Conservation (phyloP, 1,140 invertebrate species). For the Eufriesea mexicana region DNA sequence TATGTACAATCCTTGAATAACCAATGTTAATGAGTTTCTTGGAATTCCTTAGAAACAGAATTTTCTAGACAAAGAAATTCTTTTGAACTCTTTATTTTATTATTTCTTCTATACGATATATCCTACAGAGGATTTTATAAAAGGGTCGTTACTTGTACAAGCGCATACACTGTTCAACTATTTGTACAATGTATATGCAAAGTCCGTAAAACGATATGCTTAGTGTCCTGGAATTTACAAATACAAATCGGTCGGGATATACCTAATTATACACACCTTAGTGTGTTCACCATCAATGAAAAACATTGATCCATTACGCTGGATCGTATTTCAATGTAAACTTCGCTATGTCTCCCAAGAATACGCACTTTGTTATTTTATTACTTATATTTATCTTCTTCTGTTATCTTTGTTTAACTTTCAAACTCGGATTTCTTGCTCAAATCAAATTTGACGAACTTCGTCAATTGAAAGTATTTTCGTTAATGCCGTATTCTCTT, state of each 20-base stretch:
- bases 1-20: background rate
- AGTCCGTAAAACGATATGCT: background rate
- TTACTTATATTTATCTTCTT: background rate
- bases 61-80: background rate
- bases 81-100: background rate
- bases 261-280: background rate
- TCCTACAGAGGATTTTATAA: background rate
- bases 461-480: background rate
- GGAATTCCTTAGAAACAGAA: background rate
- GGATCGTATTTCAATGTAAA: background rate
- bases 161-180: background rate
- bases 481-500: background rate
- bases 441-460: background rate
- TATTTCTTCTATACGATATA: background rate
- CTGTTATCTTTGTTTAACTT: background rate
- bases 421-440: background rate
- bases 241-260: background rate
- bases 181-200: background rate
- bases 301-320: background rate
- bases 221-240: background rate
- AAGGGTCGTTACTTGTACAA: background rate
- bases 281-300: too few relatives aligned
- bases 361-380: background rate
- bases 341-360: background rate
- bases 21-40: background rate